Evolutionary conservation across 2,797 vertebrate genomes (phyloP).

Genomic region (Phataginus tetradactyla): DNA sequence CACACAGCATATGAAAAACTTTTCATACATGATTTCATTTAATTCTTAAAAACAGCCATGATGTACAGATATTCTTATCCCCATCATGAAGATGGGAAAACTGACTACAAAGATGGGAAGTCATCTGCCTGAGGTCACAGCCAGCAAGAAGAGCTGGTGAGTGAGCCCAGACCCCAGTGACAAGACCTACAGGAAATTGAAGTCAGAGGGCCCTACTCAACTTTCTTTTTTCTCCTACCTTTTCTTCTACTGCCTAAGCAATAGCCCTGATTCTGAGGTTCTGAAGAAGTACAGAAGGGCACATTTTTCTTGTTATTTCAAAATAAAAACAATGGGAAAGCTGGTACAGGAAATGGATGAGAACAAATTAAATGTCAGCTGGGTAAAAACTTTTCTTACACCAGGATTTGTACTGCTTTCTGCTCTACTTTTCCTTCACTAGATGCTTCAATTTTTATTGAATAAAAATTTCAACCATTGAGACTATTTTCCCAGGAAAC

Average conservation of each 20-base stretch:
- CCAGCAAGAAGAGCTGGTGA: neutral
- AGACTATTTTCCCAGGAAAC: neutral
- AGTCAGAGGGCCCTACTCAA: neutral
- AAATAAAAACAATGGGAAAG: constrained; percentile 23
- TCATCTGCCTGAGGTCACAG: neutral
- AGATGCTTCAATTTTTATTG: constrained; percentile 43
- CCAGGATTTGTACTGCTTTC: constrained; percentile 45
- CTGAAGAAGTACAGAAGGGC: neutral
- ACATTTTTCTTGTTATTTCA: neutral
- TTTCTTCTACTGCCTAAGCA: neutral
- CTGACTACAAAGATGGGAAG: neutral
- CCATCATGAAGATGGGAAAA: neutral
- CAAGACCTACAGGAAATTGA: neutral
- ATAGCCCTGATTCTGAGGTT: neutral
- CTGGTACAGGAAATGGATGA: neutral
- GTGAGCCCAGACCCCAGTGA: neutral
- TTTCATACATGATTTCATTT: neutral
- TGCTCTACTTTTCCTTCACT: constrained; percentile 32
- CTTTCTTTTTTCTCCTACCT: neutral
- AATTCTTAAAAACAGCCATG: neutral
- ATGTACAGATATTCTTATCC: neutral
- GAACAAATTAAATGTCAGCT: constrained; percentile 37
- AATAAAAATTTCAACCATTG: constrained; percentile 6
- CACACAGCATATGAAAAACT: neutral
- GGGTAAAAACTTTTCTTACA: neutral